These are phyloP conservation scores for Apolygus lucorum DNA, from an alignment of 1,140 invertebrate species.

Conservation along the genomic window DNA sequence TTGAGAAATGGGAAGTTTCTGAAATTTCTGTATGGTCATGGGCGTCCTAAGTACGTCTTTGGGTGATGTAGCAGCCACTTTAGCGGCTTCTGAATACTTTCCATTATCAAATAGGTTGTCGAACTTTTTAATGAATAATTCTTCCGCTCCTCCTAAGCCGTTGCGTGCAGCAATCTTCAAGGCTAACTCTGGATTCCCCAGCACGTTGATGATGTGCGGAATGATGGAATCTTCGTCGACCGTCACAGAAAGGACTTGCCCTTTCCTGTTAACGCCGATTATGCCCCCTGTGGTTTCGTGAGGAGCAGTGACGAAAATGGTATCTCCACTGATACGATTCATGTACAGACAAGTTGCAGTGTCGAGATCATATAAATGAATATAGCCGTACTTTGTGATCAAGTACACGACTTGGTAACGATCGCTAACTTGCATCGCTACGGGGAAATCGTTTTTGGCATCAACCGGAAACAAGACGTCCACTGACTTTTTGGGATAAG, in stretches of 20 bases:
- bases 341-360: conserved; percentile 82
- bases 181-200: conserved; percentile 68
- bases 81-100: conserved; percentile 94
- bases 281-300: conserved; percentile 93
- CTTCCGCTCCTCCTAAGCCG: conserved; percentile 95
- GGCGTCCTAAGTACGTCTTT: conserved; percentile 94
- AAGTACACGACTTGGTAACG: conserved; percentile 97
- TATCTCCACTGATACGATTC: conserved; percentile 97
- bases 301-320: conserved; percentile 96
- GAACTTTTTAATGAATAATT: conserved; percentile 94
- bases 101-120: conserved; percentile 89
- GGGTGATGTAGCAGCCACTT: conserved; percentile 94
- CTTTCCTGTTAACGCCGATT: conserved; percentile 96
- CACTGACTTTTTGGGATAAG: conserved; percentile 94
- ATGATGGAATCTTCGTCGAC: conserved; percentile 98
- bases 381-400: conserved; percentile 98
- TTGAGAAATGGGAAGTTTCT: conserved; percentile 84
- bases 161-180: conserved; percentile 88
- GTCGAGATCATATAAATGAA: conserved; percentile 76
- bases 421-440: conserved; percentile 94
- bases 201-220: conserved; percentile 68
- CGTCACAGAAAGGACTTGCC: conserved; percentile 89
- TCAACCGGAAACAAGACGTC: conserved; percentile 98
- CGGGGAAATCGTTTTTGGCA: conserved; percentile 95
- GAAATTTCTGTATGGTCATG: conserved; percentile 94